Evolutionary conservation across 2,797 vertebrate species (phyloP), one percentile per base, ranked within the genome.

Genomic region (Oceanodroma leucorhoa): DNA sequence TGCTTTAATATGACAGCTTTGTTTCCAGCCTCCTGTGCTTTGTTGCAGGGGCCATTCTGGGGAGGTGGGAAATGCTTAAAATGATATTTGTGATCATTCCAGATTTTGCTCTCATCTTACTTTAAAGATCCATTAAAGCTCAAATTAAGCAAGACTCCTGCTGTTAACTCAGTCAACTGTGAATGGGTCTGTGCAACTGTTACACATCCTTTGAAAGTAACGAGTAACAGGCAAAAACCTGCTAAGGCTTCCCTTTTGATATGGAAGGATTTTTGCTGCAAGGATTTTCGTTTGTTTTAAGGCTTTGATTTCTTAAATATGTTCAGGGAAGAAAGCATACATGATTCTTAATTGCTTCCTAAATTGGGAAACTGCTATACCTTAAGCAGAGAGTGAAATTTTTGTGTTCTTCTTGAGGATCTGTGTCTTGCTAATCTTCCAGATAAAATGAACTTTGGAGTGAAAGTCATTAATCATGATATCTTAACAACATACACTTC

Each of bases 121-220:
- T 87, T 95, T 96, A 94, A 97, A 89, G 40, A 96, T 82, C 93
- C 77, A 95, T 97, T 97, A 96, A 96, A 95, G 84, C 95, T 96
- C 92, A 97, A 97, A 97, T 98, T 97, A 97, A 97, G 80, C 78
- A 96, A 95, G 91, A 26, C 45, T 95, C 97, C 95, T 34, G 90
- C 96, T 96, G 97, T 91, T 95, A 91, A 70, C 83, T 75, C 93
- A 95, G 92, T 95, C 97, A 95, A 36, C 90, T 88, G 72, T 87
- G 95, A 97, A 96, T 69, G 82, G 82, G 93, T 95, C 92, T 96
- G 77, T 77, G 70, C 83, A 96, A 97, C 89, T 94, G 71, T 92
- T 97, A 71, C 34, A 76, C 72, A 79, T 76, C 45, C 77, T 97
- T 97, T 98, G 95, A 97, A 97, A 96, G 82, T 69, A 96, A 83